Evolutionary conservation across 2,113 vertebrate species (phyloP), one percentile per base, ranked within the genome.

Genomic region (Hippocampus comes): DNA sequence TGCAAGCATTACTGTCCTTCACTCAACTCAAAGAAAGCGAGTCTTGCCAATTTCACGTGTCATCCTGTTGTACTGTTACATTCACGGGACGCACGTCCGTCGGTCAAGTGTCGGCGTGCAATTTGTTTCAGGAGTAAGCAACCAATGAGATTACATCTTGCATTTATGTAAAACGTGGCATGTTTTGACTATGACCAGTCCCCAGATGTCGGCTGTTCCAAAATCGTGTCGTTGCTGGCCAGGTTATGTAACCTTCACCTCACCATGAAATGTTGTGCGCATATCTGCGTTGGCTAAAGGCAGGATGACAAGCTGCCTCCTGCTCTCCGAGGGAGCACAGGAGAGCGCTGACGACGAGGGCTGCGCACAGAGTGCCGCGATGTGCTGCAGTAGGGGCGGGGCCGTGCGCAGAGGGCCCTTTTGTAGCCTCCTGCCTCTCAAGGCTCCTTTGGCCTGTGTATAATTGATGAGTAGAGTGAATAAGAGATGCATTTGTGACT

Each of bases 401-500:
- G 68, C 75, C 80, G 82, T 73, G 55, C 74, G 67, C 68, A 68
- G 72, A 61, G 56, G 25, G 68, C 71, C 68, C 56, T 79, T 75
- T 51, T 56, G 78, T 79, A 76, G 80, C 75, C 78, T 74, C 73
- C 74, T 82, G 81, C 88, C 89, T 87, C 86, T 85, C 89, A 89
- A 84, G 80, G 84, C 84, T 89, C 83, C 86, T 88, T 78, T 90
- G 86, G 88, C 82, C 88, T 89, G 87, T 89, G 82, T 70, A 90
- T 91, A 90, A 91, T 89, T 89, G 85, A 91, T 89, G 87, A 86
- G 82, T 71, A 51, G 81, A 80, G 83, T 87, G 89, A 91, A 90
- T 90, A 88, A 91, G 85, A 83, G 76, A 91, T 88, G 87, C 87
- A 74, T 89, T 79, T 86, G 83, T 88, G 89, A 90, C 82, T 87